Evolutionary conservation across 2,888 invertebrate species (phyloP).

Genomic region (Acheta domesticus): DNA sequence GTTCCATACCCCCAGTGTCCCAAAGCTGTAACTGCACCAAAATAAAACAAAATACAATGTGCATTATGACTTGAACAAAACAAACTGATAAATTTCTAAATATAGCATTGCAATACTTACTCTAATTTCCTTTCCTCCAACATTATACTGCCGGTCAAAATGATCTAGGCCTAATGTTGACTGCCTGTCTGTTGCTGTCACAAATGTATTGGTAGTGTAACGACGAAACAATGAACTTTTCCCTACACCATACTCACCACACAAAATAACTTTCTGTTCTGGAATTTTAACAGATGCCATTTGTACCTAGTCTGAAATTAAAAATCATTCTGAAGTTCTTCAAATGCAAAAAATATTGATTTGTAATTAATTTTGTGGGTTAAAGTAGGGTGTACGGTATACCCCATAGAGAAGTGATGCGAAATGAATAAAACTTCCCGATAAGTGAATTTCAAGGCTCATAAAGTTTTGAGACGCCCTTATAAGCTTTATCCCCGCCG

Average conservation of each 20-base stretch:
- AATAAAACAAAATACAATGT: conserved; percentile 36
- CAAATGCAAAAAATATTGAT: too few species aligned
- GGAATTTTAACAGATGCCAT: conserved; percentile 83
- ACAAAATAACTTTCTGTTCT: conserved; percentile 87
- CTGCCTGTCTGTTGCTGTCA: conserved; percentile 75
- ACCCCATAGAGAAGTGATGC: too few species aligned
- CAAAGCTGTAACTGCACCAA: conserved; percentile 78
- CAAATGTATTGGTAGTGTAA: conserved; percentile 84
- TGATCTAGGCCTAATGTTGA: conserved; percentile 91
- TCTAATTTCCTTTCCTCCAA: conserved; percentile 73
- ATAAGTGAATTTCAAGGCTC: too few species aligned
- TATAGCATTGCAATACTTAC: conserved; percentile 51
- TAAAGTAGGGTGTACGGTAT: too few species aligned
- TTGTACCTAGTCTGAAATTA: neutral
- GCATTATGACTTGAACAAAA: neutral
- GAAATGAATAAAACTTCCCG: too few species aligned
- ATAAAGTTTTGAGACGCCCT: too few species aligned
- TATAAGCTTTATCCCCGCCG: too few species aligned
- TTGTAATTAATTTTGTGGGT: too few species aligned
- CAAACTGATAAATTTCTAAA: neutral
- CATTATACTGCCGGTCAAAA: conserved; percentile 74
- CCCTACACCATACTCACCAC: conserved; percentile 94
- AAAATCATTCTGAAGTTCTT: neutral
- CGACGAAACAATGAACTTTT: conserved; percentile 90
- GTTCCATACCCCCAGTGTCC: conserved; percentile 97